Percentiles rank a stretch among this genome's conserved stretches.
These are phyloP conservation scores for Lepus oiostolus DNA, from an alignment of 2,797 vertebrate species.

Conservation along the genomic window DNA sequence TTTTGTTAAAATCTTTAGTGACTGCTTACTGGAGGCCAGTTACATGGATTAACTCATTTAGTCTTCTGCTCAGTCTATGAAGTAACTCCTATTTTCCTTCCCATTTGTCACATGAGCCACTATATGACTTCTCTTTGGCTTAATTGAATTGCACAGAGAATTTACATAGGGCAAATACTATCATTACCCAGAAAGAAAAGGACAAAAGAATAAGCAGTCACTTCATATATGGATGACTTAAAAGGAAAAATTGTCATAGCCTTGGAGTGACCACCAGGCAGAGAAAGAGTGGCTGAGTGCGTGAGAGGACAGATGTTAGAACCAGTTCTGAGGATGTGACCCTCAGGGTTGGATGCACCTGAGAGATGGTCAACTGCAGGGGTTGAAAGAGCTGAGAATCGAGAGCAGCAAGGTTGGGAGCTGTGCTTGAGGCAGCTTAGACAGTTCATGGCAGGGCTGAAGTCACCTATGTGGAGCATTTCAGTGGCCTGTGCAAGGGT, in stretches of 20 bases:
- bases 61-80: not conserved
- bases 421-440: not conserved
- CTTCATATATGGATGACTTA: not conserved
- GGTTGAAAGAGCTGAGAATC: not conserved
- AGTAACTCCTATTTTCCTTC: conserved; percentile 21
- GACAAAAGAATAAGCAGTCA: not conserved
- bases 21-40: not conserved
- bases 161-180: not conserved
- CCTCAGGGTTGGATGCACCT: not conserved
- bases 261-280: not conserved
- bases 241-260: not conserved
- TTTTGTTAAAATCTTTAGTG: not conserved
- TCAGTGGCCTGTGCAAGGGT: not conserved
- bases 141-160: not conserved
- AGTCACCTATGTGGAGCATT: not conserved
- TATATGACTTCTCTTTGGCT: too few species aligned
- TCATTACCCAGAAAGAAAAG: not conserved
- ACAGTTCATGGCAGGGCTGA: not conserved
- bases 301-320: not conserved
- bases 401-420: not conserved
- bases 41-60: not conserved
- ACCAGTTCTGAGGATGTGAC: not conserved
- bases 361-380: not conserved
- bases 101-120: not conserved
- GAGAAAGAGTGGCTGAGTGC: not conserved